Evolutionary conservation across 2,113 vertebrate genomes (phyloP).

Genomic region (Macaca mulatta): DNA sequence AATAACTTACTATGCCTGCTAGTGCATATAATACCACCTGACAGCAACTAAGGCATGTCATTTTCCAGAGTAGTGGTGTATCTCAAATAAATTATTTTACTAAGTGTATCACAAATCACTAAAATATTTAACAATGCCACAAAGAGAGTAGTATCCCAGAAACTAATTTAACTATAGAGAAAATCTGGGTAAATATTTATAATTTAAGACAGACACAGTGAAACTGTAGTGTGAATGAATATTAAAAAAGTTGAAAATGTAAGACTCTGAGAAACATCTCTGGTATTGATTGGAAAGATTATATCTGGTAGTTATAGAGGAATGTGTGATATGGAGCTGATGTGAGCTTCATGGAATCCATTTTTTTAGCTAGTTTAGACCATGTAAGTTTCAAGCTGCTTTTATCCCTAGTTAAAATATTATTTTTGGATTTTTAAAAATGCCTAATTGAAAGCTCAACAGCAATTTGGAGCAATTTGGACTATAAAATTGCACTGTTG

Average conservation of each 20-base stretch:
- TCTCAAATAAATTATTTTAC: background rate
- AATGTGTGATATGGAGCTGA: background rate
- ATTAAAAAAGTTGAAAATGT: background rate
- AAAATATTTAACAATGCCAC: background rate
- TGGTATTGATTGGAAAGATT: background rate
- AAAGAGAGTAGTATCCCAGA: background rate
- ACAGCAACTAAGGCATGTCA: background rate
- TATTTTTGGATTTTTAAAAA: slow-evolving; percentile 59
- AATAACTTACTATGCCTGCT: background rate
- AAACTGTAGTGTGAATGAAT: background rate
- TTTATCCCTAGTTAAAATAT: slow-evolving; percentile 60
- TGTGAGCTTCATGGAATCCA: background rate
- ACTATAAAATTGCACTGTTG: slow-evolving; percentile 27
- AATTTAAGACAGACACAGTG: background rate
- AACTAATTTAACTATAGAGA: background rate
- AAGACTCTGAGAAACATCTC: background rate
- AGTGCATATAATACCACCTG: background rate
- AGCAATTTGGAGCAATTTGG: background rate
- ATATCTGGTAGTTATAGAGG: background rate
- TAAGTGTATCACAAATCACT: background rate
- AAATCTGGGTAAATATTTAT: slow-evolving; percentile 46
- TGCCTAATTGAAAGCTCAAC: slow-evolving; percentile 44
- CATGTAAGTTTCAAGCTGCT: slow-evolving; percentile 27
- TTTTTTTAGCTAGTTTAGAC: background rate
- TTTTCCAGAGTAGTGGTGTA: background rate